Percentiles rank a stretch among this genome's conserved stretches.
Evolutionary conservation across 2,113 vertebrate genomes (phyloP).

Genomic region (Prionailurus bengalensis): DNA sequence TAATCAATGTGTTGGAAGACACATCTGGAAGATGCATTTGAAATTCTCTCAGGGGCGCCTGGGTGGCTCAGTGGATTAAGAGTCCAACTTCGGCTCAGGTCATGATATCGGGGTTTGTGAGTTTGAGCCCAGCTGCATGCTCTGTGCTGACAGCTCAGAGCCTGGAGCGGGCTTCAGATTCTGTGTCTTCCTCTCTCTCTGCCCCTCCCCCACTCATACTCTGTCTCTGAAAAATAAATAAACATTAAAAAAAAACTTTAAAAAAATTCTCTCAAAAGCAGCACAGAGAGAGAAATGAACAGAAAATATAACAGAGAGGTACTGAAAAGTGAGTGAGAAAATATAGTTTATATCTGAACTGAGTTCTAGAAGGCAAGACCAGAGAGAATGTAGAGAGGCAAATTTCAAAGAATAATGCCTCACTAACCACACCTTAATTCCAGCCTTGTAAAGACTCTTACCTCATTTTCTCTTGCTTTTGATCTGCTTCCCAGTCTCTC

Average conservation of each 20-base stretch:
- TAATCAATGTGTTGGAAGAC: background rate
- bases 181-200: too few relatives aligned
- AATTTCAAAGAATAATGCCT: background rate
- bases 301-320: background rate
- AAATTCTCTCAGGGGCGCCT: background rate
- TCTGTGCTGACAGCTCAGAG: too few relatives aligned
- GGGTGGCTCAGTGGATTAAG: too few relatives aligned
- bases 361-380: background rate
- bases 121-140: too few relatives aligned
- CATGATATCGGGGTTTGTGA: too few relatives aligned
- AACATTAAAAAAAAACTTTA: too few relatives aligned
- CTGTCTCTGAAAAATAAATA: too few relatives aligned
- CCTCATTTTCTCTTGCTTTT: background rate
- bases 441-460: background rate
- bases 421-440: background rate
- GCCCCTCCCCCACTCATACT: too few relatives aligned
- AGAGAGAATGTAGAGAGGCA: background rate
- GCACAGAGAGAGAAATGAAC: background rate
- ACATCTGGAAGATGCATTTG: background rate
- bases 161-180: too few relatives aligned
- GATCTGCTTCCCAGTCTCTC: background rate
- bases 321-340: background rate
- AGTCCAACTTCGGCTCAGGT: too few relatives aligned
- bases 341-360: background rate
- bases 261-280: background rate